Conservation (phyloP, 1,140 invertebrate genomes). For the Pentalonia nigronervosa region DNA sequence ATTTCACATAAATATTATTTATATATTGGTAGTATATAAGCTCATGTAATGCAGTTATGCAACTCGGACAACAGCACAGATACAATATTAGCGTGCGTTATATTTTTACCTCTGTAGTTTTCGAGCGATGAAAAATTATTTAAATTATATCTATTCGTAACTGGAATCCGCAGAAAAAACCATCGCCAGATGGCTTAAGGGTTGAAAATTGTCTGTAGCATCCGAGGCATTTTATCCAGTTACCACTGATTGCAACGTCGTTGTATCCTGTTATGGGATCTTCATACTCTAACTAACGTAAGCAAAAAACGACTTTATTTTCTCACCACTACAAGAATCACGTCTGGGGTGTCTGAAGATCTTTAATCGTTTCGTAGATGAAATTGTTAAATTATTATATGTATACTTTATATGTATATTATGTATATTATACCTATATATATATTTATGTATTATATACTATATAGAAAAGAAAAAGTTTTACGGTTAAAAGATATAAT, state of each 20-base stretch:
- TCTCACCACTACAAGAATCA: neutral
- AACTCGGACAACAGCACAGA: too few relatives aligned
- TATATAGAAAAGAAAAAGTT: neutral
- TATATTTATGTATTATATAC: neutral
- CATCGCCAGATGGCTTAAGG: neutral
- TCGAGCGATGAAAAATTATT: neutral
- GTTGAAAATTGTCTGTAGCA: neutral
- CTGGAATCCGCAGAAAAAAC: neutral
- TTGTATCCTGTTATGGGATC: neutral
- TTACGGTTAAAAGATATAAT: neutral
- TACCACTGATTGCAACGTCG: neutral
- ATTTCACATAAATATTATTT: neutral
- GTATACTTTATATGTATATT: too few relatives aligned
- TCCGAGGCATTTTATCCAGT: neutral
- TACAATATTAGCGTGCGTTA: neutral
- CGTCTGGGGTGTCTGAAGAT: neutral
- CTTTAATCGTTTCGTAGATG: neutral
- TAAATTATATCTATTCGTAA: neutral
- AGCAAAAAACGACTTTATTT: neutral
- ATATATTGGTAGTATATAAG: neutral
- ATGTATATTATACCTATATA: too few relatives aligned
- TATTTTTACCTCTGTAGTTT: neutral
- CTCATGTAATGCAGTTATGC: too few relatives aligned
- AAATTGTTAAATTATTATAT: neutral
- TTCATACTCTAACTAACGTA: neutral